phyloP scores from a whole-genome alignment of 2,113 vertebrate genomes.

The Etheostoma spectabile region DNA sequence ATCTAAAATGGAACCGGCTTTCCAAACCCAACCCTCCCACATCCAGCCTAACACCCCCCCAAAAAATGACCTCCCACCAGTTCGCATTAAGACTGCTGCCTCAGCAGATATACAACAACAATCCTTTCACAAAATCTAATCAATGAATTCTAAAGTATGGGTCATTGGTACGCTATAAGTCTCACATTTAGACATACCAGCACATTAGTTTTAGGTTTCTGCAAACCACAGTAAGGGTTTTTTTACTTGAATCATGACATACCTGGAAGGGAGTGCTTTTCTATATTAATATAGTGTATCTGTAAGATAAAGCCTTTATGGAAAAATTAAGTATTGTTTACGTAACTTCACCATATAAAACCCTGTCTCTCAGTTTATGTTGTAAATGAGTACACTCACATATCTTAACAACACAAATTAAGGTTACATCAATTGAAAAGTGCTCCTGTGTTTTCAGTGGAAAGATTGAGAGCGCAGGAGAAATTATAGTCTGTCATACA shows the following conservation, averaged over 20 bases:
- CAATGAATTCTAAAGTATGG: background rate
- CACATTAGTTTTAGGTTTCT: slow-evolving; percentile 15
- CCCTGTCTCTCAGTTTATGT: background rate
- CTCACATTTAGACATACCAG: background rate
- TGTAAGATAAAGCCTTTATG: slow-evolving; percentile 6
- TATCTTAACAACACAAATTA: background rate
- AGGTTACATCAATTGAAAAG: background rate
- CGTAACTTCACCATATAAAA: background rate
- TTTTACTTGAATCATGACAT: background rate
- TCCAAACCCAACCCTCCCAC: background rate
- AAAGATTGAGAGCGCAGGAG: background rate
- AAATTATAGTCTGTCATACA: slow-evolving; percentile 21
- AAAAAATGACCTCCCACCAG: slow-evolving; percentile 5
- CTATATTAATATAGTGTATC: background rate
- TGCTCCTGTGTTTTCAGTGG: background rate
- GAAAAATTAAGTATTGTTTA: background rate
- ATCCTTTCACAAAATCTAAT: slow-evolving; percentile 16
- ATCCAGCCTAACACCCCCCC: background rate
- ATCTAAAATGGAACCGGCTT: background rate
- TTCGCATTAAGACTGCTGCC: background rate
- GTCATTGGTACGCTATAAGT: background rate
- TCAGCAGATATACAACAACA: slow-evolving; percentile 13
- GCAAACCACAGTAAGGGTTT: background rate
- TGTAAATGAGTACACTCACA: background rate
- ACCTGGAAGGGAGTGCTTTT: background rate